A percentile compares a stretch with the other conserved stretches of the same genome.
Evolutionary conservation across 2,797 vertebrate genomes (phyloP).

Genomic region (Phalanger gymnotis): DNA sequence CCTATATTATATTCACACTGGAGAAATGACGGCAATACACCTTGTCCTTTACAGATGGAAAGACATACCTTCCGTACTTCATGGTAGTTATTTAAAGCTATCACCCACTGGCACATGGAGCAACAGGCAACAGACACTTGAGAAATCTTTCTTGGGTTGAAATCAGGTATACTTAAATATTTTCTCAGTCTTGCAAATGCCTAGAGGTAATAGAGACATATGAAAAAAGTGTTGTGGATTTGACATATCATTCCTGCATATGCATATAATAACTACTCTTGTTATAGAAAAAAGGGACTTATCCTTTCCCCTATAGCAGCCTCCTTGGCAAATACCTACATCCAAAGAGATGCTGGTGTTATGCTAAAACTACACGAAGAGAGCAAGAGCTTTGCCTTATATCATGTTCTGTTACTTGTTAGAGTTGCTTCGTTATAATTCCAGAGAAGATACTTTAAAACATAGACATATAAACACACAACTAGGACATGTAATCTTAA

Average conservation of each 20-base stretch:
- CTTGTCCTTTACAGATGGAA: not conserved
- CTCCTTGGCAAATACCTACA: not conserved
- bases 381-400: not conserved
- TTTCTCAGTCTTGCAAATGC: slow-evolving; percentile 79
- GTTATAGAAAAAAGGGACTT: not conserved
- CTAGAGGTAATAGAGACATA: slow-evolving; percentile 66
- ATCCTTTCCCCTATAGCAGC: not conserved
- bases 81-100: slow-evolving; percentile 82
- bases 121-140: slow-evolving; percentile 82
- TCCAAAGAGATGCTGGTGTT: not conserved
- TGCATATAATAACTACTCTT: not conserved
- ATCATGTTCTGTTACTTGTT: not conserved
- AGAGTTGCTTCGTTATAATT: not conserved
- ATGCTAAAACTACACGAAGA: not conserved
- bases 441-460: not conserved
- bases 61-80: slow-evolving; percentile 80
- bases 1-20: not conserved
- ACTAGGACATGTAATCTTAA: not conserved
- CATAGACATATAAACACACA: not conserved
- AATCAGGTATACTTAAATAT: slow-evolving; percentile 78
- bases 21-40: not conserved
- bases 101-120: slow-evolving; percentile 84
- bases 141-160: slow-evolving; percentile 82
- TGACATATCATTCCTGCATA: not conserved
- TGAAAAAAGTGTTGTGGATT: not conserved